Evolutionary conservation across 2,113 vertebrate genomes (phyloP).

Genomic region (Alethe castanea): DNA sequence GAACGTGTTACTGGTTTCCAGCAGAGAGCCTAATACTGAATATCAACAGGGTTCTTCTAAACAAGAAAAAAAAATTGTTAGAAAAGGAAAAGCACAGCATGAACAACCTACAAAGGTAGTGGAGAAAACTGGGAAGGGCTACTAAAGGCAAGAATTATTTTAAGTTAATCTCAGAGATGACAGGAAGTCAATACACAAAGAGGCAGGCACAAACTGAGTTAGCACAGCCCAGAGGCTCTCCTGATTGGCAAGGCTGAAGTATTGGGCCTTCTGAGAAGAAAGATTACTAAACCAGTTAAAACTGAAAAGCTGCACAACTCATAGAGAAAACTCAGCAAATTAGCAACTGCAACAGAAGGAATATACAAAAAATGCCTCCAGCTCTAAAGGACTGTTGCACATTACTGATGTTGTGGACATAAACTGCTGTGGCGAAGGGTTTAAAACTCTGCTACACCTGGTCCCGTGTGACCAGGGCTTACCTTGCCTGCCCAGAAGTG

Average conservation of each 20-base stretch:
- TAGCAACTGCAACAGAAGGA: not conserved
- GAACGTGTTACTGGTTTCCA: not conserved
- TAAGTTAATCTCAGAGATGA: not conserved
- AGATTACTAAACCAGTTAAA: not conserved
- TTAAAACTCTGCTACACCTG: not conserved
- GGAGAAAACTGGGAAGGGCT: not conserved
- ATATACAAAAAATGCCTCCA: not conserved
- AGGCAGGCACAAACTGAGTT: not conserved
- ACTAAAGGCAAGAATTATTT: not conserved
- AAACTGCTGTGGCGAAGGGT: not conserved
- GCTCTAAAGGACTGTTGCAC: not conserved
- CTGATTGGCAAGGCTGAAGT: not conserved
- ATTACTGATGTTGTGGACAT: accelerated
- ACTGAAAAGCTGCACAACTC: not conserved
- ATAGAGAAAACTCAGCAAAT: not conserved
- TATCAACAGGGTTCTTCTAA: slow-evolving; percentile 27
- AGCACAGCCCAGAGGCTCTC: not conserved
- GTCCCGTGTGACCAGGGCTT: not conserved
- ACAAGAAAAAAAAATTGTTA: slow-evolving; percentile 1
- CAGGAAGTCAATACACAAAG: not conserved
- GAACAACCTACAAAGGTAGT: not conserved
- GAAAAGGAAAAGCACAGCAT: slow-evolving; percentile 1
- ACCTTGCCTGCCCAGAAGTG: not conserved
- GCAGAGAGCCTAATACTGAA: not conserved
- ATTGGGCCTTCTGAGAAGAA: not conserved